Base-by-base conservation (phyloP, 2,888 invertebrate species). In the Subacronicta megacephala region DNA sequence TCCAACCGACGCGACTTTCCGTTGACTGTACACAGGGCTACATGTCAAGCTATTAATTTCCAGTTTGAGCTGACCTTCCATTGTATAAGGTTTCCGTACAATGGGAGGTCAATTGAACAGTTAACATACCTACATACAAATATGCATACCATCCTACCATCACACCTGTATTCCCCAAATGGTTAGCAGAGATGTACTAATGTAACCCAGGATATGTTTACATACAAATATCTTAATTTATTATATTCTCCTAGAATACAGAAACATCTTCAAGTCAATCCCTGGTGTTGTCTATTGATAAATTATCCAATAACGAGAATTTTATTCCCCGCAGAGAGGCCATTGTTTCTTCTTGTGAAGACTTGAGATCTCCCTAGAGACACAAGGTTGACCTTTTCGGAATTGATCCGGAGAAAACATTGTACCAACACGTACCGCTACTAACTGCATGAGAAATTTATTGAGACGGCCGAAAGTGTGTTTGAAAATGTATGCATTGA, bases 331-430 rank as follows among this genome's bases (percentile, higher is more conserved):
- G 23, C n/a, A 37, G 54, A 45, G 36, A 37, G 36, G 18, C 47
- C 38, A 62, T 53, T 68, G 64, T 68, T 38, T 49, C 45, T 49
- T 15, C 7, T 45, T 36, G 42, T 36, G 26, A 42, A 52, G 49
- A 41, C 40, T 49, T 49, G 40, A 37, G 41, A 13, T 38, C 20
- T 37, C 58, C 40, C 63, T 7, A 17, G 59, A 35, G 63, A 43
- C 15, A 3, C 35, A 16, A 49, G 37, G 41, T 16, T 53, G 59
- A 58, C 63, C 67, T 59, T 67, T 62, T 43, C 43, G 10, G 40
- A 46, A 63, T 59, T 42, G 55, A 41, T 60, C 41, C 49, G 29
- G 20, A 31, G 46, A 35, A 49, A 37, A 17, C 20, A 58, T 31
- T 31, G 31, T 31, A 31, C 4, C 31, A 6, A 5, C 23, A 3